These are phyloP conservation scores for Enteromius viviparus DNA, from an alignment of 2,797 vertebrate genomes.

Conservation along the genomic window DNA sequence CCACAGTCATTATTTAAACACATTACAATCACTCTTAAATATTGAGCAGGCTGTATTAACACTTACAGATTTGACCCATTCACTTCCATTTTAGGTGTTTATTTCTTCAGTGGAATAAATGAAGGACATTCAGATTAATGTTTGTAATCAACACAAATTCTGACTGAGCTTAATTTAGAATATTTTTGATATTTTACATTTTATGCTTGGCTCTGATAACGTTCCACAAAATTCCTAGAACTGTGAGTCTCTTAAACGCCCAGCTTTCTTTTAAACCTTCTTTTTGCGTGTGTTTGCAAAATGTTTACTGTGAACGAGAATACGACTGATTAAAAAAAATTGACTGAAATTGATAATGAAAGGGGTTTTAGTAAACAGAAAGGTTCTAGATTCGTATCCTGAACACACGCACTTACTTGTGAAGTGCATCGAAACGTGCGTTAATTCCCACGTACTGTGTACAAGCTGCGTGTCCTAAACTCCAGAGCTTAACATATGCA, in stretches of 20 bases:
- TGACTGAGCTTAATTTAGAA: background rate
- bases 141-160: background rate
- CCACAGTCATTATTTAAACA: background rate
- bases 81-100: background rate
- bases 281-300: background rate
- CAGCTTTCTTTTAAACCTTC: background rate
- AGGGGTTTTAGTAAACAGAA: slow-evolving; percentile 11
- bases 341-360: background rate
- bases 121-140: background rate
- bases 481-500: background rate
- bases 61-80: background rate
- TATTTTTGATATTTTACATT: background rate
- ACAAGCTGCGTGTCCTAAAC: background rate
- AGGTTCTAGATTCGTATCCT: slow-evolving; percentile 16
- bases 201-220: background rate
- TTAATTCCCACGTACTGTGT: slow-evolving; percentile 70
- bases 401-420: slow-evolving; percentile 2
- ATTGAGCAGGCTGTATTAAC: background rate
- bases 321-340: background rate
- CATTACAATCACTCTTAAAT: background rate
- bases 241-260: background rate
- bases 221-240: background rate
- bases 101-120: background rate
- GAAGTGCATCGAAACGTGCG: slow-evolving; percentile 56
- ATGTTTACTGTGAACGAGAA: background rate